Percentiles rank a stretch among this genome's conserved stretches.
These are phyloP conservation scores for Amblyteles armatorius DNA, from an alignment of 2,888 invertebrate species.

Conservation along the genomic window DNA sequence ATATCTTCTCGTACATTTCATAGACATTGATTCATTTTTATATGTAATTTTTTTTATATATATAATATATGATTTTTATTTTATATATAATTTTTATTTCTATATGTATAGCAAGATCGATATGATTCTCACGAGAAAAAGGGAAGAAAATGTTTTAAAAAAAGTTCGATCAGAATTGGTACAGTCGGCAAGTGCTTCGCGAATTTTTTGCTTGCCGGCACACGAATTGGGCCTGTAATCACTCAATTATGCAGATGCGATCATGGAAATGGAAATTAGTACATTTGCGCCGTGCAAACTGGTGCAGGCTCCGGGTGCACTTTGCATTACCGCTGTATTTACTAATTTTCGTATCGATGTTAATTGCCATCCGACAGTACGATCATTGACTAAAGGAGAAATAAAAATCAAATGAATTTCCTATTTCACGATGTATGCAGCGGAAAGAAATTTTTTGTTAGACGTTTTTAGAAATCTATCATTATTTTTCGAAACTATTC, in stretches of 20 bases:
- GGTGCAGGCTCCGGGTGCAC: neutral
- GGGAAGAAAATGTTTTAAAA: neutral
- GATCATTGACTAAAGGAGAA: neutral
- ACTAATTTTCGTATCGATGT: neutral
- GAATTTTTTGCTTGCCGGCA: neutral
- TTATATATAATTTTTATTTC: too few species aligned
- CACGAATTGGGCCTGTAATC: neutral
- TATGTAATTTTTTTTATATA: too few species aligned
- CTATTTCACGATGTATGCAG: too few species aligned
- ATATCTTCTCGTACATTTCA: too few species aligned
- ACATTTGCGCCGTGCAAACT: neutral
- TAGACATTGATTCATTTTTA: too few species aligned
- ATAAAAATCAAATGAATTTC: too few species aligned
- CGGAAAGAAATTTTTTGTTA: too few species aligned
- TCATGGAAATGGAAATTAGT: slow-evolving; percentile 9
- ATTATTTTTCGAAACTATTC: too few species aligned
- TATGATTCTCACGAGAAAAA: neutral
- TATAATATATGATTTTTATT: too few species aligned
- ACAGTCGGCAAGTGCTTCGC: neutral
- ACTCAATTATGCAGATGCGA: slow-evolving; percentile 3
- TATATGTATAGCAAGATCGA: neutral
- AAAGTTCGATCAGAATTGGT: neutral
- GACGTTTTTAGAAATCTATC: too few species aligned
- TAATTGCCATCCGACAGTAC: neutral
- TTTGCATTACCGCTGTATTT: neutral